phyloP scores from a whole-genome alignment of 2,888 invertebrate species.

The Mythimna albipuncta region DNA sequence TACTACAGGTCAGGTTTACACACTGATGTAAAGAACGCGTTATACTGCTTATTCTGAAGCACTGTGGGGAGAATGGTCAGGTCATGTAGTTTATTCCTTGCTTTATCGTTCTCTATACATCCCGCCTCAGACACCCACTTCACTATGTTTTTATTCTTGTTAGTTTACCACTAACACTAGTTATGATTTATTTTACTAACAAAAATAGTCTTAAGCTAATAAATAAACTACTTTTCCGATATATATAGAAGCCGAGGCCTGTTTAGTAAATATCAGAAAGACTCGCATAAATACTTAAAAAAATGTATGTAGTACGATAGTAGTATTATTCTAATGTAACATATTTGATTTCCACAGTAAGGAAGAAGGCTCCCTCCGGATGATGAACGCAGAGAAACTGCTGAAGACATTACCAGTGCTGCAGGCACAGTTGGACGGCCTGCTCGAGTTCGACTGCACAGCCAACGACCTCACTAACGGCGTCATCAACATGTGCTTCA shows the following conservation, averaged over 20 bases:
- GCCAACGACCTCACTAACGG: slow-evolving; percentile 99
- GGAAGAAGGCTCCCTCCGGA: slow-evolving; percentile 98
- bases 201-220: too few species aligned
- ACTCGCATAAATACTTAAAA: too few species aligned
- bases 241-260: too few species aligned
- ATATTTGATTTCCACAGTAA: slow-evolving; percentile 91
- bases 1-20: too few species aligned
- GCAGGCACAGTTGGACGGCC: slow-evolving; percentile 98
- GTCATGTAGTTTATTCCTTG: background rate
- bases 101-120: background rate
- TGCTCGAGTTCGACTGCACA: slow-evolving; percentile 99
- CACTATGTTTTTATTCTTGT: background rate
- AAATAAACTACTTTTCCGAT: too few species aligned
- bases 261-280: too few species aligned
- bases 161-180: background rate
- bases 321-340: background rate
- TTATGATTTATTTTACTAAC: too few species aligned
- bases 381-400: slow-evolving; percentile 99
- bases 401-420: slow-evolving; percentile 98
- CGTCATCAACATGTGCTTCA: slow-evolving; percentile 99
- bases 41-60: too few species aligned
- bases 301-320: too few species aligned
- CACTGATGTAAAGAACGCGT: too few species aligned
- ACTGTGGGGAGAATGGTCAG: background rate
- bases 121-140: background rate